Conservation (phyloP, 2,797 vertebrate genomes). For the Mycteria americana region DNA sequence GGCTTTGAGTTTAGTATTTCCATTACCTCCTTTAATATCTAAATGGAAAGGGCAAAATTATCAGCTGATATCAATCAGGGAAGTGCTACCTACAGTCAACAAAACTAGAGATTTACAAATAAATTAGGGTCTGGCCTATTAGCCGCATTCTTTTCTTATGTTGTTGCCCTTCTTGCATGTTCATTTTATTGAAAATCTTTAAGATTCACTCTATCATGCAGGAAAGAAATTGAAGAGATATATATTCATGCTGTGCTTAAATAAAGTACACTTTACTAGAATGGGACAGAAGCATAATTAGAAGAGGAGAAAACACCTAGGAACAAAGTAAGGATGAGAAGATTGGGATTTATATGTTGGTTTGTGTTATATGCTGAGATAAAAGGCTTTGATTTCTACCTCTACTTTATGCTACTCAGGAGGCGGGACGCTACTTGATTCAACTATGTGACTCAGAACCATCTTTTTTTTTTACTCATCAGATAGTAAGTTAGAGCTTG, state of each 20-base stretch:
- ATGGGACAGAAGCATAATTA: background rate
- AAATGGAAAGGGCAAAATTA: background rate
- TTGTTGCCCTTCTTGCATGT: background rate
- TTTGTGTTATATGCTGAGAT: background rate
- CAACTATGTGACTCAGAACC: background rate
- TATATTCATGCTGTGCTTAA: background rate
- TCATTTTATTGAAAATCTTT: background rate
- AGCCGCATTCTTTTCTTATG: background rate
- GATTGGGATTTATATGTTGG: background rate
- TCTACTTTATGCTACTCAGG: background rate
- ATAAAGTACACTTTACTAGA: background rate
- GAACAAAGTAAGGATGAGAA: background rate
- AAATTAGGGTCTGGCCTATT: background rate
- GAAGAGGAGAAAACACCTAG: background rate
- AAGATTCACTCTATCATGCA: background rate
- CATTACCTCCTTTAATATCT: background rate
- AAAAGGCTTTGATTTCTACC: background rate
- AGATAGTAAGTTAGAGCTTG: background rate
- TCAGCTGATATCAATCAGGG: background rate
- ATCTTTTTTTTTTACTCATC: background rate
- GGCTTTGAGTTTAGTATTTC: constrained; percentile 9
- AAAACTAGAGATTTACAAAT: background rate
- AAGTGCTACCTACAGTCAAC: background rate
- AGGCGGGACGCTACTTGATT: background rate
- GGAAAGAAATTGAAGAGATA: background rate